These are phyloP conservation scores for Athalia rosae DNA, from an alignment of 2,888 invertebrate species.

Conservation along the genomic window DNA sequence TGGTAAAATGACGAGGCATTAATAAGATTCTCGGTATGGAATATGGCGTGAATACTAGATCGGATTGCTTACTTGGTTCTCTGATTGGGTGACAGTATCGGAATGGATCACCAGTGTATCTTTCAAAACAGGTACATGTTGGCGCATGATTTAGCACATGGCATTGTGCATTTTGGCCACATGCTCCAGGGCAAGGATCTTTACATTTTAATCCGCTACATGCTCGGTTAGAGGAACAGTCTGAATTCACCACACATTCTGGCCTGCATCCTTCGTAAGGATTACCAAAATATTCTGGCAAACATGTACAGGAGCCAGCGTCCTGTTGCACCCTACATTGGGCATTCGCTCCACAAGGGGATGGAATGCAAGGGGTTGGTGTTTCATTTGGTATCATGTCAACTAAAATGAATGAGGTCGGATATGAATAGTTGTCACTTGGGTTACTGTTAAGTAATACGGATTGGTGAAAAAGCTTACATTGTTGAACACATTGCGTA, in stretches of 20 bases:
- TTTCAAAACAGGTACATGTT: conserved; percentile 72
- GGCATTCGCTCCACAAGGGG: conserved; percentile 86
- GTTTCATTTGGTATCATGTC: conserved; percentile 51
- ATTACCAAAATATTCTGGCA: conserved; percentile 82
- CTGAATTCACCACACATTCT: conserved; percentile 86
- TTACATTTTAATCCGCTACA: conserved; percentile 86
- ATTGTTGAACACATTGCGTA: conserved; percentile 76
- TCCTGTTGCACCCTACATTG: conserved; percentile 81
- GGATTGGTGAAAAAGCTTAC: conserved; percentile 11
- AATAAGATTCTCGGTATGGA: conserved; percentile 1
- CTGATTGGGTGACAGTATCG: conserved; percentile 70
- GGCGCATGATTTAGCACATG: conserved; percentile 74
- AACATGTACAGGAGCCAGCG: conserved; percentile 85
- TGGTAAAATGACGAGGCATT: conserved; percentile 20
- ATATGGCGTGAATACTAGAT: not conserved
- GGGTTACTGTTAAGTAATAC: not conserved
- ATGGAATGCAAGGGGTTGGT: conserved; percentile 80
- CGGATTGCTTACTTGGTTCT: conserved; percentile 54
- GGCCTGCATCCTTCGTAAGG: conserved; percentile 85
- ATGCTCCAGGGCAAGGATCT: conserved; percentile 85
- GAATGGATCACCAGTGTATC: conserved; percentile 76
- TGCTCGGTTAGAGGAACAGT: conserved; percentile 83
- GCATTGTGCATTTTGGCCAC: conserved; percentile 77
- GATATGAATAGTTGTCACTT: not conserved
- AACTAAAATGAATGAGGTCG: conserved; percentile 19